Evolutionary conservation across 2,888 invertebrate genomes (phyloP), one percentile per base, ranked within the genome.

Genomic region (Lepidocyrtinus sp.): DNA sequence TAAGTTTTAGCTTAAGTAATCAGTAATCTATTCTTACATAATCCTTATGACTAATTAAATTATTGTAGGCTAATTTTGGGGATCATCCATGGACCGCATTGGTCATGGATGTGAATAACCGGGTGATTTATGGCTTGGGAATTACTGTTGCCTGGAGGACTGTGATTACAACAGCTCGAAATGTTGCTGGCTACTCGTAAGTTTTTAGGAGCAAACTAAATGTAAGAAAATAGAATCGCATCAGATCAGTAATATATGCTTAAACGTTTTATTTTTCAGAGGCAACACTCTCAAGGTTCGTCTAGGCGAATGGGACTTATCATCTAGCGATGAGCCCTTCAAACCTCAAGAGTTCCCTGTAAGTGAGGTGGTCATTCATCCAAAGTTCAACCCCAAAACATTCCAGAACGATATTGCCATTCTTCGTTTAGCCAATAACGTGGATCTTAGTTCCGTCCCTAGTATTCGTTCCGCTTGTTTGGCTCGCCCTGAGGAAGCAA

Each of bases 41-140:
- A 50, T 17, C 17, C 36, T 19, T 36, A 17, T 25, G 7, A 9
- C 17, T 26, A 19, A n/a, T 50, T 71, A 25, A 36, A n/a, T n/a
- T n/a, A n/a, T 46, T 72, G 5, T 2, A 86, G 86, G 85, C 86
- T 12, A 84, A 85, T 69, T 86, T 83, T 69, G 86, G 82, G 9
- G 86, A 86, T 69, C 84, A 86, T 64, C 86, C 86, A 15, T 86
- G 86, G 86, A 84, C 84, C 15, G 85, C 85, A 5, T 71, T 86
- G 50, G 81, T 86, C 1, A 84, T 86, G 84, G 86, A 85, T 50
- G 84, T 84, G 2, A 84, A 80, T 61, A 84, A 84, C 45, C 82
- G 85, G 59, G 81, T 81, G 2, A 84, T 86, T 78, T 85, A 84
- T 79, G 86, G 86, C 2, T 75, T 84, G 50, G 86, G 86, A n/a